Evolutionary conservation across 1,140 invertebrate species (phyloP).

Genomic region (Idris sp.): DNA sequence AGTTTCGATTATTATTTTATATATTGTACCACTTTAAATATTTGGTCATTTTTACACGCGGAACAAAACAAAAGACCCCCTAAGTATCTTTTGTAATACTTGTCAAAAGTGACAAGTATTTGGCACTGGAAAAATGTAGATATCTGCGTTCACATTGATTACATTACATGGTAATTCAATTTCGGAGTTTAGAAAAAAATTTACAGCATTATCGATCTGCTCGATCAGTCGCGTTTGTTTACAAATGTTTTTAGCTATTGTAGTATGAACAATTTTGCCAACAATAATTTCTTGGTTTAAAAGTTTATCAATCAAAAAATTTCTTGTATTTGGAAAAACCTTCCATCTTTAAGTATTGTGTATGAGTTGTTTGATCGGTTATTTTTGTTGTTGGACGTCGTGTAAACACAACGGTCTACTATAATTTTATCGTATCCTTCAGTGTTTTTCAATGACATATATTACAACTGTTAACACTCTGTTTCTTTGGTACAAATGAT

Average conservation of each 20-base stretch:
- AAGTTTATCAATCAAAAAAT: too few relatives aligned
- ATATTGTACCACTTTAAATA: too few relatives aligned
- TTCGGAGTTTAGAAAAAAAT: neutral
- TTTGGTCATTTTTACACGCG: too few relatives aligned
- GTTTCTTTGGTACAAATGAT: neutral
- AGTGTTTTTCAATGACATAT: neutral
- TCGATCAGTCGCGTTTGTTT: too few relatives aligned
- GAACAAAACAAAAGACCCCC: too few relatives aligned
- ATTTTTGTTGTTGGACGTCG: neutral
- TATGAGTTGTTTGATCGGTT: slow-evolving; percentile 15
- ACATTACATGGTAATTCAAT: slow-evolving; percentile 1
- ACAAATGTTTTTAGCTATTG: slow-evolving; percentile 17
- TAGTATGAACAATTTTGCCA: slow-evolving; percentile 3
- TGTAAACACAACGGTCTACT: slow-evolving; percentile 2
- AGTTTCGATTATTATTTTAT: too few relatives aligned
- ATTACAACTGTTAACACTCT: neutral
- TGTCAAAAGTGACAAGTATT: slow-evolving; percentile 18
- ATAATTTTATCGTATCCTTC: slow-evolving; percentile 19
- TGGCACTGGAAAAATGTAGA: slow-evolving; percentile 10
- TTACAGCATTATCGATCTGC: too few relatives aligned
- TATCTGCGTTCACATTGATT: slow-evolving; percentile 12
- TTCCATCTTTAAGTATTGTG: slow-evolving; percentile 8
- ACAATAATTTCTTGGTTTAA: too few relatives aligned
- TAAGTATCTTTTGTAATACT: too few relatives aligned
- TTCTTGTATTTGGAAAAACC: slow-evolving; percentile 15